These are phyloP conservation scores for Epizoanthus stellaris DNA, from an alignment of 92 coral and sea anemone species.

Conservation along the genomic window DNA sequence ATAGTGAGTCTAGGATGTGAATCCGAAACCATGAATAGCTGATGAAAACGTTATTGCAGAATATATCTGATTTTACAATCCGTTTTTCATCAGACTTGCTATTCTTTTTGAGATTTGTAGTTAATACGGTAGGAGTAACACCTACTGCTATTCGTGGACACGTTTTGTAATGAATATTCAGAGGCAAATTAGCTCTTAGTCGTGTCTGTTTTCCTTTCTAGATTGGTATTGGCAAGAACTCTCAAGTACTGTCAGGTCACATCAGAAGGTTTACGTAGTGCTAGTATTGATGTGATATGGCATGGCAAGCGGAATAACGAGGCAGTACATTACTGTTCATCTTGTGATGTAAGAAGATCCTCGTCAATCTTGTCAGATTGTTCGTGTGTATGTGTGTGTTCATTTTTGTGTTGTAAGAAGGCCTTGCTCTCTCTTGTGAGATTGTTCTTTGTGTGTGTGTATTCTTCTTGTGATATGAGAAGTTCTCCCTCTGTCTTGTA, in stretches of 20 bases:
- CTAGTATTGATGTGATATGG: slow-evolving; percentile 86
- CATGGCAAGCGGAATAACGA: slow-evolving; percentile 93
- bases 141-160: not conserved
- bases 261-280: slow-evolving; percentile 78
- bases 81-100: no score
- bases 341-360: slow-evolving; percentile 79
- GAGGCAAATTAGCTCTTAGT: not conserved
- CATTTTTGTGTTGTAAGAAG: no score
- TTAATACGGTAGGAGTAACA: no score
- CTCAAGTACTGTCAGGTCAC: slow-evolving; percentile 90
- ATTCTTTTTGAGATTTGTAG: no score
- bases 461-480: no score
- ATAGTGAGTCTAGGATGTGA: no score
- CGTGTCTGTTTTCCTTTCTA: slow-evolving; percentile 35
- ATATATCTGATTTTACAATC: no score
- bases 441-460: no score
- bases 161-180: not conserved
- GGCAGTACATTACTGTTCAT: slow-evolving; percentile 91
- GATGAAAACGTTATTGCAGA: no score
- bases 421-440: no score
- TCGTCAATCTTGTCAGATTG: not conserved
- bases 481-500: no score
- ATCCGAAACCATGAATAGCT: no score
- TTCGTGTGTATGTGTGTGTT: not conserved
- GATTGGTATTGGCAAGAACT: slow-evolving; percentile 85